Evolutionary conservation across 2,888 invertebrate species (phyloP).

Genomic region (Steromphala cineraria): DNA sequence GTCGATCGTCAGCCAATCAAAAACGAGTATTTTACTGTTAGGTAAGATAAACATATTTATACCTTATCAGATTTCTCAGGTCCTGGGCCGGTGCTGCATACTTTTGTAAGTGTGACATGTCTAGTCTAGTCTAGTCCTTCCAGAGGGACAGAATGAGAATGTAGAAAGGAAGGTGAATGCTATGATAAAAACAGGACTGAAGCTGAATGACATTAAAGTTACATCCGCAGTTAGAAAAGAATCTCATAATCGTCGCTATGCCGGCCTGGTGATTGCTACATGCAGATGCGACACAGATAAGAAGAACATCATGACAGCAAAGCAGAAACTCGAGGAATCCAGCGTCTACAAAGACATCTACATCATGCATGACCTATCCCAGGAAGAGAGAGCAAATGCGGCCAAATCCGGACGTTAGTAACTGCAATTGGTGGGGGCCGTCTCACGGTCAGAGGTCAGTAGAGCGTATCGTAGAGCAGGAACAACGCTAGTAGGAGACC

Average conservation of each 20-base stretch:
- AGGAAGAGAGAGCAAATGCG: neutral
- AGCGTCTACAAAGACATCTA: neutral
- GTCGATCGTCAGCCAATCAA: too few species aligned
- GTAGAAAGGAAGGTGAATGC: too few species aligned
- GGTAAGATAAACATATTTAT: too few species aligned
- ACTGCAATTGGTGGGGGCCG: neutral
- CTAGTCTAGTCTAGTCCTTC: too few species aligned
- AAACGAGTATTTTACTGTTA: too few species aligned
- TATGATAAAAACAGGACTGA: neutral
- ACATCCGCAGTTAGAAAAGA: neutral
- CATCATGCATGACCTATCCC: neutral
- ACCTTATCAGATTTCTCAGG: too few species aligned
- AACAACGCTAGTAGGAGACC: neutral
- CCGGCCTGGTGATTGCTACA: neutral
- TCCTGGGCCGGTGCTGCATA: too few species aligned
- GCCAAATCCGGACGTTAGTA: neutral
- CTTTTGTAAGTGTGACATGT: too few species aligned
- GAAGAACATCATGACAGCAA: neutral
- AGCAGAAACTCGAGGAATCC: neutral
- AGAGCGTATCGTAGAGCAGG: neutral
- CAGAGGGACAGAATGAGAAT: too few species aligned
- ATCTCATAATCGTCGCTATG: neutral
- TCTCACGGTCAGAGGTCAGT: neutral
- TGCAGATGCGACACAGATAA: neutral
- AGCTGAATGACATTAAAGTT: too few species aligned